These are phyloP conservation scores for Cheilosia scutellata DNA, from an alignment of 2,888 invertebrate genomes.

Conservation along the genomic window DNA sequence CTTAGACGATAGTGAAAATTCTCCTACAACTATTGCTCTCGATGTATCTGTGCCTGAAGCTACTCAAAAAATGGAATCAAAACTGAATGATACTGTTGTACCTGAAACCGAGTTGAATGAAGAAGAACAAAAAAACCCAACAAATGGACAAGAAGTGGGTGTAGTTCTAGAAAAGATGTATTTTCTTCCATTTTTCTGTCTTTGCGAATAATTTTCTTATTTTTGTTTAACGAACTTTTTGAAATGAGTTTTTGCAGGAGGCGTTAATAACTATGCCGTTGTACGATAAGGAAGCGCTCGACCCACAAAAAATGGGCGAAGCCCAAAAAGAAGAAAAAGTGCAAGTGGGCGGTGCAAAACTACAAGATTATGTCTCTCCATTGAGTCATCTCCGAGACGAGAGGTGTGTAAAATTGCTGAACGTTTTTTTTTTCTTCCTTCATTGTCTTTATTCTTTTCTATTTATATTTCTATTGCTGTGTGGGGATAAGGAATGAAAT, in stretches of 20 bases:
- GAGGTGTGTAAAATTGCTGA: constrained; percentile 60
- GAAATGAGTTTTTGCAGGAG: constrained; percentile 74
- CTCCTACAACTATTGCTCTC: constrained; percentile 1
- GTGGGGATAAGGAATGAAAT: constrained; percentile 13
- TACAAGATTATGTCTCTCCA: constrained; percentile 68
- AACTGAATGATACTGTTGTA: constrained; percentile 43
- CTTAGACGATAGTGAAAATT: constrained; percentile 27
- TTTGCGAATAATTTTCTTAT: constrained; percentile 21
- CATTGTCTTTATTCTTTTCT: constrained; percentile 2
- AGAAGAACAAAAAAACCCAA: constrained; percentile 28
- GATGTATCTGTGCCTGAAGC: constrained; percentile 46
- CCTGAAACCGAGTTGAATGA: constrained; percentile 47
- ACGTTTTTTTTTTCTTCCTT: constrained; percentile 8
- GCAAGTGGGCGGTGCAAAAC: constrained; percentile 51
- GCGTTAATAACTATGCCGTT: constrained; percentile 42
- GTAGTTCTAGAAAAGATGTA: constrained; percentile 68
- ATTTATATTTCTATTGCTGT: constrained; percentile 29
- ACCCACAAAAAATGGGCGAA: constrained; percentile 4
- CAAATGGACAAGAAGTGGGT: constrained; percentile 70
- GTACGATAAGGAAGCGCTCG: constrained; percentile 27
- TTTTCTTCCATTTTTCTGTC: constrained; percentile 47
- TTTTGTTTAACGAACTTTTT: constrained; percentile 45
- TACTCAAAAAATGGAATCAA: constrained; percentile 28
- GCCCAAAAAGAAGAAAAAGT: constrained; percentile 4
- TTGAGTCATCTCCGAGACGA: constrained; percentile 53